These are phyloP conservation scores for Lasioglossum pauxillum DNA, from an alignment of 2,888 invertebrate species.

Conservation along the genomic window DNA sequence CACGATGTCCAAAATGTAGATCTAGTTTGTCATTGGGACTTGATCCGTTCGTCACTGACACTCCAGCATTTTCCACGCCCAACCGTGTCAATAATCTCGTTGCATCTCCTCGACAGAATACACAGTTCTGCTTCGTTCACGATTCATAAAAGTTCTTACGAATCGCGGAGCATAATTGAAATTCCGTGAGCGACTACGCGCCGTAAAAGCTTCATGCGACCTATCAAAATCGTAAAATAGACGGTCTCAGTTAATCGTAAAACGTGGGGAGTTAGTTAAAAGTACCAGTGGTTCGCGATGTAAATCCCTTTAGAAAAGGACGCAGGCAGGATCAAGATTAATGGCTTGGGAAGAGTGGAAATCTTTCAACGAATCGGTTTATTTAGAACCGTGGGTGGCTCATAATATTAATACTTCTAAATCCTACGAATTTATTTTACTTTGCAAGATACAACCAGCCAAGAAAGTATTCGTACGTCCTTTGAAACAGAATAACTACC, in stretches of 20 bases:
- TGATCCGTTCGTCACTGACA: background rate
- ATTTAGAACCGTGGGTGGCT: background rate
- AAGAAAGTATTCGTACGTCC: background rate
- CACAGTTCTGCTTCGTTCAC: background rate
- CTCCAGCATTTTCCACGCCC: background rate
- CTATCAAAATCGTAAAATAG: conserved; percentile 5
- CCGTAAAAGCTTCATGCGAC: background rate
- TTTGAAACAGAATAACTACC: background rate
- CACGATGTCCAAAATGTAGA: background rate
- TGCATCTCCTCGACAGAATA: background rate
- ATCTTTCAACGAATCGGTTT: background rate
- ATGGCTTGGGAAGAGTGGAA: background rate
- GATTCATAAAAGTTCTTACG: background rate
- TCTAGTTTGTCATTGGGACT: background rate
- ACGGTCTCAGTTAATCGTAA: conserved; percentile 6
- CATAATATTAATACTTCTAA: background rate
- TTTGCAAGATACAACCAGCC: background rate
- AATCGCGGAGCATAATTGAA: background rate
- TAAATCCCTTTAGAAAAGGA: background rate
- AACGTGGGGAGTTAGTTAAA: conserved; percentile 4
- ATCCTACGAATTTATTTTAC: background rate
- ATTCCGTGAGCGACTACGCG: background rate
- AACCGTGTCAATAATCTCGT: background rate
- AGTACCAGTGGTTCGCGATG: background rate
- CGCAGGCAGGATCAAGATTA: background rate